Conservation (phyloP, 1,140 invertebrate species). For the Drosophila pectinifera region DNA sequence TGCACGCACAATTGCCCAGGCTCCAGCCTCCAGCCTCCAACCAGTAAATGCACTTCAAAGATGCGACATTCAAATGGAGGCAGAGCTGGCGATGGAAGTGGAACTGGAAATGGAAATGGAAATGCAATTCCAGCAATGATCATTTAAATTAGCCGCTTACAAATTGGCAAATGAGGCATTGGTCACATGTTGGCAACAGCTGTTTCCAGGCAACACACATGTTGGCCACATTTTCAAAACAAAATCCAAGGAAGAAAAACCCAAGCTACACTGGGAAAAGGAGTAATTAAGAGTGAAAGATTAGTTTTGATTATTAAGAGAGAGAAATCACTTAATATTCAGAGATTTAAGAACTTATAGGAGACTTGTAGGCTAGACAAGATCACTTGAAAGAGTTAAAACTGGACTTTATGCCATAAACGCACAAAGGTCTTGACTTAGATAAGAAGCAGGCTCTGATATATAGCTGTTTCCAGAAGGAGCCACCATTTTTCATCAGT, state of each 20-base stretch:
- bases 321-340: too few relatives aligned
- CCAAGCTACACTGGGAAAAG: neutral
- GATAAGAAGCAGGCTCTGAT: too few relatives aligned
- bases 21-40: too few relatives aligned
- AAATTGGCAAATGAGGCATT: constrained; percentile 71
- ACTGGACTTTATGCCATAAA: too few relatives aligned
- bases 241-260: constrained; percentile 5
- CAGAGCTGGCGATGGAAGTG: constrained; percentile 5
- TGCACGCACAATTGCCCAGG: constrained; percentile 77
- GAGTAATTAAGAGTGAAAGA: neutral
- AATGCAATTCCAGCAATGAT: constrained; percentile 64
- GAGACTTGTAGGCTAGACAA: too few relatives aligned
- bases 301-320: too few relatives aligned
- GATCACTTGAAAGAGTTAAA: too few relatives aligned
- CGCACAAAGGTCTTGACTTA: too few relatives aligned
- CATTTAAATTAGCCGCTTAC: constrained; percentile 72
- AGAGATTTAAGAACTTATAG: too few relatives aligned
- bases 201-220: constrained; percentile 61
- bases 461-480: too few relatives aligned
- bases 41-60: constrained; percentile 56
- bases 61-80: constrained; percentile 46
- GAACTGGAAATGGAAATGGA: constrained; percentile 43
- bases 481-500: too few relatives aligned
- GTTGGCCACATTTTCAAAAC: constrained; percentile 57
- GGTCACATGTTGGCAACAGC: constrained; percentile 73